Evolutionary conservation across 1,140 invertebrate species (phyloP).

Genomic region (Drosophila prosaltans): DNA sequence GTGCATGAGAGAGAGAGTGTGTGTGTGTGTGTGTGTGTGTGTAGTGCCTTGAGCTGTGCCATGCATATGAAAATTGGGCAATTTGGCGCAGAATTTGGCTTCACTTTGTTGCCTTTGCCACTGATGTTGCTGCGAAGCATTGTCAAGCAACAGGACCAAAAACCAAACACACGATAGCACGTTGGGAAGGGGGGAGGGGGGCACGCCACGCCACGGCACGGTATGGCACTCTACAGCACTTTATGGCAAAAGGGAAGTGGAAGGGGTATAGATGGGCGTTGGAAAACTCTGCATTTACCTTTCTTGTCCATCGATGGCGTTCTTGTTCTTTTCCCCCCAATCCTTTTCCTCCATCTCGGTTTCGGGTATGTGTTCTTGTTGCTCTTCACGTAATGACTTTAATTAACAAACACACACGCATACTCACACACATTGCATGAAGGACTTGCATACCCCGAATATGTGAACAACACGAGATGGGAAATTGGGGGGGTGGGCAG

Average conservation of each 20-base stretch:
- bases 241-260: background rate
- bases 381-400: slow-evolving; percentile 70
- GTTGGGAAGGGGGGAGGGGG: too few relatives aligned
- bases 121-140: background rate
- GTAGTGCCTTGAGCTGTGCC: slow-evolving; percentile 45
- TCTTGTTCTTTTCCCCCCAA: background rate
- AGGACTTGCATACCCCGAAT: slow-evolving; percentile 25
- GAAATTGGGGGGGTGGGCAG: slow-evolving; percentile 11
- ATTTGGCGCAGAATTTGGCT: slow-evolving; percentile 67
- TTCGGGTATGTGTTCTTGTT: slow-evolving; percentile 7
- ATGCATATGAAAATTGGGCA: slow-evolving; percentile 74
- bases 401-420: slow-evolving; percentile 68
- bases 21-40: background rate
- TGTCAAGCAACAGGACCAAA: slow-evolving; percentile 6
- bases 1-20: background rate
- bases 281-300: slow-evolving; percentile 7
- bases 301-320: background rate
- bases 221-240: background rate
- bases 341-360: slow-evolving; percentile 15
- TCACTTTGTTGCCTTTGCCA: slow-evolving; percentile 44
- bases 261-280: background rate
- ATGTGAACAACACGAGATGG: slow-evolving; percentile 53
- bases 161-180: background rate
- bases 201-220: background rate
- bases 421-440: slow-evolving; percentile 11